Percentiles rank a stretch among this genome's conserved stretches.
Evolutionary conservation across 2,888 invertebrate species (phyloP).

Genomic region (Tetrapedia diversipes): DNA sequence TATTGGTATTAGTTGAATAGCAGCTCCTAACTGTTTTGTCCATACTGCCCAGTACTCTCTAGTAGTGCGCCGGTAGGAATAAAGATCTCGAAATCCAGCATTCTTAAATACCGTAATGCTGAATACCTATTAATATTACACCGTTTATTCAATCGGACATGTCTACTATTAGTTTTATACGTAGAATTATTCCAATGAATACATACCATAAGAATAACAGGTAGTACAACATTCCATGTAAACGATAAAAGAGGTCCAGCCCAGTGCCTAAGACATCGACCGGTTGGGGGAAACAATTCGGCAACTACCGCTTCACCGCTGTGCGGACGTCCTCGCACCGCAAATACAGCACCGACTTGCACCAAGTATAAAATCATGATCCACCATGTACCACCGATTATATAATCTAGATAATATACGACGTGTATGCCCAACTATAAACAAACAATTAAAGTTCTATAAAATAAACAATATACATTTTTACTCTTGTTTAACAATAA

Average conservation of each 20-base stretch:
- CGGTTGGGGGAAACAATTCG: slow-evolving; percentile 85
- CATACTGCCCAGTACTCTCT: slow-evolving; percentile 92
- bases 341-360: slow-evolving; percentile 92
- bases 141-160: slow-evolving; percentile 40
- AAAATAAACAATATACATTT: not conserved
- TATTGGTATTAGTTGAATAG: slow-evolving; percentile 89
- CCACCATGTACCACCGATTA: slow-evolving; percentile 94
- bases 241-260: slow-evolving; percentile 90
- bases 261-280: slow-evolving; percentile 84
- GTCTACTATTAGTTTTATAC: not conserved
- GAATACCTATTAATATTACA: slow-evolving; percentile 82
- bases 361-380: slow-evolving; percentile 90
- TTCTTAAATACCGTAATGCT: slow-evolving; percentile 89
- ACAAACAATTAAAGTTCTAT: slow-evolving; percentile 18
- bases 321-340: slow-evolving; percentile 93
- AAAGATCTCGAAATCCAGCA: slow-evolving; percentile 88
- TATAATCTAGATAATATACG: slow-evolving; percentile 93
- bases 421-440: slow-evolving; percentile 90
- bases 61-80: slow-evolving; percentile 86
- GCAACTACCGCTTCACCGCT: slow-evolving; percentile 90
- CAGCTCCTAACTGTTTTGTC: slow-evolving; percentile 90
- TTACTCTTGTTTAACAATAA: not conserved
- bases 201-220: slow-evolving; percentile 90
- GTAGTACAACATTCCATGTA: slow-evolving; percentile 94
- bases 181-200: too few relatives aligned